Conservation (phyloP, 2,888 invertebrate genomes). For the Melieria crassipennis region DNA sequence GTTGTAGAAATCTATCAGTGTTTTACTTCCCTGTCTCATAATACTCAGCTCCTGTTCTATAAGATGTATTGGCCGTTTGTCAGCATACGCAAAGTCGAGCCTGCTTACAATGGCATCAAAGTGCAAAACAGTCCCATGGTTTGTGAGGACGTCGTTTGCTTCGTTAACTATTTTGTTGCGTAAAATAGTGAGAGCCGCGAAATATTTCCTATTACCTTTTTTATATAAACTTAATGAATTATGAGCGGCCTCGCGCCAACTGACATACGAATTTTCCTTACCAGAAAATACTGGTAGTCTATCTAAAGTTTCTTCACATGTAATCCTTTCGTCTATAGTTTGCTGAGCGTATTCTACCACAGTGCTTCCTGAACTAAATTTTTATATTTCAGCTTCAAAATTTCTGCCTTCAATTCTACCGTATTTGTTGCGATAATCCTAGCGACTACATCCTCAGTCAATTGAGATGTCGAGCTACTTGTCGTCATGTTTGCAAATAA, state of each 20-base stretch:
- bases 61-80: slow-evolving; percentile 33
- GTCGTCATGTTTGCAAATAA: too few relatives aligned
- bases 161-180: slow-evolving; percentile 28
- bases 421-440: too few relatives aligned
- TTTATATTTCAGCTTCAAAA: too few relatives aligned
- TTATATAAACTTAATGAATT: slow-evolving; percentile 34
- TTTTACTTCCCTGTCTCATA: slow-evolving; percentile 28
- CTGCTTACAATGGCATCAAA: slow-evolving; percentile 31
- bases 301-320: too few relatives aligned
- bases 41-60: slow-evolving; percentile 36
- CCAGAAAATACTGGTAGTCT: slow-evolving; percentile 22
- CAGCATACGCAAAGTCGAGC: slow-evolving; percentile 35
- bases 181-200: slow-evolving; percentile 30
- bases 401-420: too few relatives aligned
- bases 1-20: slow-evolving; percentile 28
- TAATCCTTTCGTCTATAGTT: too few relatives aligned
- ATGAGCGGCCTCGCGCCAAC: slow-evolving; percentile 36
- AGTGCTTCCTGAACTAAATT: too few relatives aligned
- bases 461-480: too few relatives aligned
- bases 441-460: too few relatives aligned
- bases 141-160: slow-evolving; percentile 24
- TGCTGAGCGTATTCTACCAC: too few relatives aligned
- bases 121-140: slow-evolving; percentile 35
- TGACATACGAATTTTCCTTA: slow-evolving; percentile 22
- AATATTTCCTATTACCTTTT: slow-evolving; percentile 34